Evolutionary conservation across 64 coral and sea anemone genomes (phyloP).

Genomic region (Montipora efflorescens): DNA sequence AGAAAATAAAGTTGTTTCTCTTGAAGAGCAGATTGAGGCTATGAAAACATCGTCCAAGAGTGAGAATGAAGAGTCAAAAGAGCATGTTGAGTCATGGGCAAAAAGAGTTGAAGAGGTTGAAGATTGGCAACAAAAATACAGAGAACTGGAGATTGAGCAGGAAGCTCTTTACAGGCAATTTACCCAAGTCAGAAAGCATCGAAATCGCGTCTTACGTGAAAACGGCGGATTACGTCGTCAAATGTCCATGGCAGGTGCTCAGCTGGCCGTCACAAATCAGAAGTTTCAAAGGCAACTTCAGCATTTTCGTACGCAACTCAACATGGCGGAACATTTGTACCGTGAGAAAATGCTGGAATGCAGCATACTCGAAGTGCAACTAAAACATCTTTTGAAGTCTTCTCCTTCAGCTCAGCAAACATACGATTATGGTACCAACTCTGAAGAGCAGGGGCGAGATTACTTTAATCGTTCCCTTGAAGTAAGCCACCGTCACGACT

Average conservation of each 20-base stretch:
- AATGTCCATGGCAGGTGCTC: conserved; percentile 91
- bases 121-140: conserved; percentile 50
- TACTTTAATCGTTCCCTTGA: conserved; percentile 21
- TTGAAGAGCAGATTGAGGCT: conserved; percentile 18
- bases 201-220: conserved; percentile 89
- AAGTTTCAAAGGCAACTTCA: conserved; percentile 92
- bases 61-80: background rate
- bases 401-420: conserved; percentile 28
- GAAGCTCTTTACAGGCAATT: conserved; percentile 69
- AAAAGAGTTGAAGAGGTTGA: conserved; percentile 2
- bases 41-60: background rate
- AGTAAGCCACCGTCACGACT: conserved; percentile 25
- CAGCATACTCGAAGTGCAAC: conserved; percentile 88
- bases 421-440: conserved; percentile 19
- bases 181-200: conserved; percentile 90
- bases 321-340: conserved; percentile 88
- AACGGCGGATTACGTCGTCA: conserved; percentile 95
- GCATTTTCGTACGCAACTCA: conserved; percentile 78
- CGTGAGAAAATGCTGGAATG: conserved; percentile 97
- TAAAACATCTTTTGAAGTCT: conserved; percentile 84
- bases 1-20: conserved; percentile 1
- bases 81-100: conserved; percentile 22
- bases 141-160: conserved; percentile 35
- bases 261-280: conserved; percentile 88
- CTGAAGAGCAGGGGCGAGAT: conserved; percentile 28